Conservation (phyloP, 2,797 vertebrate species). For the Sebastolobus alascanus region DNA sequence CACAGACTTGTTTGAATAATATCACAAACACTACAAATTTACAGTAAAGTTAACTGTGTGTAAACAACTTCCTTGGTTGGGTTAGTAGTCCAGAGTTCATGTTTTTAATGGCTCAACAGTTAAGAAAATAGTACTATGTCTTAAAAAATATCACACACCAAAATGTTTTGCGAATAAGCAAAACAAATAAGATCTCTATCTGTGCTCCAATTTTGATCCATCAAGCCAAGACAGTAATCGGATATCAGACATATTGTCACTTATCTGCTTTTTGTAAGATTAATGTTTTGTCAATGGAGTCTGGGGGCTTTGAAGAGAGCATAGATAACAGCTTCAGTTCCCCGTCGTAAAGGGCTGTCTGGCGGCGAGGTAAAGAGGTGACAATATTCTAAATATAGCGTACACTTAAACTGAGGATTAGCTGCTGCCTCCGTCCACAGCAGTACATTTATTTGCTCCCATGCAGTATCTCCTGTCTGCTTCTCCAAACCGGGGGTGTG, state of each 20-base stretch:
- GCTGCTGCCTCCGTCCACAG: too few relatives aligned
- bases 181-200: neutral
- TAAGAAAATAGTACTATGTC: neutral
- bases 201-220: neutral
- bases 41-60: neutral
- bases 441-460: too few relatives aligned
- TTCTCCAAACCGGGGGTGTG: too few relatives aligned
- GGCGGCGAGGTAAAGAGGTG: rapidly evolving
- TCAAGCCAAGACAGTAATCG: neutral
- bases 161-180: neutral
- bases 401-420: too few relatives aligned
- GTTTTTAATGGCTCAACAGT: neutral
- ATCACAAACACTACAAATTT: neutral
- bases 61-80: neutral
- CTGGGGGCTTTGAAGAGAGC: too few relatives aligned
- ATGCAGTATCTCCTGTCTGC: too few relatives aligned
- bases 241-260: neutral
- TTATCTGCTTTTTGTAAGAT: neutral
- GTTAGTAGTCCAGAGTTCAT: neutral
- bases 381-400: too few relatives aligned
- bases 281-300: too few relatives aligned
- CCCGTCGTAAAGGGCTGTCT: too few relatives aligned
- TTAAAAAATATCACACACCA: neutral
- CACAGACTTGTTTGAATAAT: constrained; percentile 6
- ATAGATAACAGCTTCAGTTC: too few relatives aligned